Base-by-base conservation (phyloP, 2,888 invertebrate genomes). In the Andricus quercusramuli region DNA sequence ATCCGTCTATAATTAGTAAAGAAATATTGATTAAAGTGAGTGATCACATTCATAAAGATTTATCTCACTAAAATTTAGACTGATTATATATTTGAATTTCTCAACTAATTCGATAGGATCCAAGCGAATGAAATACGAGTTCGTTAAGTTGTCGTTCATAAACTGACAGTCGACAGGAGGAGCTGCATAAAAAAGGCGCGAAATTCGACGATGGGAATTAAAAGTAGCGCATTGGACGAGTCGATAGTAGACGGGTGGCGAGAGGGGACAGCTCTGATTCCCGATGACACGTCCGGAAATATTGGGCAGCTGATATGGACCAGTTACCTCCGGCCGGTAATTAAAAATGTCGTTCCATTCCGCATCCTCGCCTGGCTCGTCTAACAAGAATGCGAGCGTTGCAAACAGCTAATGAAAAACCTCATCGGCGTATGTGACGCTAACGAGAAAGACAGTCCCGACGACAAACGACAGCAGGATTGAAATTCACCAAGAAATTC, bases 271-370 rank as follows among this genome's bases (percentile, higher is more conserved):
- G 20, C 47, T 70, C 51, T 47, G 11, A 17, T 56, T 74, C n/a
- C 74, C 87, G 87, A 89, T 90, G 90, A 91, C 90, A 90, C 85
- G 89, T 83, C 88, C 90, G 92, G 90, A 92, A 91, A 91, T 91
- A 91, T 91, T 92, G 91, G 92, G 91, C 92, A 92, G 91, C 88
- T 90, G 91, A 92, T 92, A 90, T 88, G 84, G 86, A 84, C 84
- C 81, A 84, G 85, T 84, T 89, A 90, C 89, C 90, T 91, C 91
- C 90, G 90, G 89, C 88, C 88, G 90, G 90, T 92, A 92, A 92
- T 92, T 92, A 92, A 92, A 92, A 92, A 91, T 92, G 90, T 91
- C 91, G 90, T 88, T 88, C 88, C 87, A 90, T 89, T 89, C 88
- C 87, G 87, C 84, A 77, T 68, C 25, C 68, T 68, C 68, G 44